Evolutionary conservation across 2,888 invertebrate species (phyloP).

Genomic region (Trichopria drosophilae): DNA sequence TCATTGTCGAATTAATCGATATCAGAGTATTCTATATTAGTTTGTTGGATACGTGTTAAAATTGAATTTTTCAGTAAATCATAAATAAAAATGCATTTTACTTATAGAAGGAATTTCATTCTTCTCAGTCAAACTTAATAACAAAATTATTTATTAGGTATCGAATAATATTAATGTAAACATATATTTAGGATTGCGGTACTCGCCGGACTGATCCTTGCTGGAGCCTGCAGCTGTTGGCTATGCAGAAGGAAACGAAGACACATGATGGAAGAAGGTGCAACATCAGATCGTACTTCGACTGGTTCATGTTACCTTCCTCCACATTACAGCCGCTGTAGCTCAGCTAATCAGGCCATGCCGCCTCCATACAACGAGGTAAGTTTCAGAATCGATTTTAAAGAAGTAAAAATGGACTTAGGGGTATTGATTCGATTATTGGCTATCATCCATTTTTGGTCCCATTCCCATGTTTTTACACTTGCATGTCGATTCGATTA

Average conservation of each 20-base stretch:
- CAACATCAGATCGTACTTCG: conserved; percentile 75
- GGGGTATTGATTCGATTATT: no score
- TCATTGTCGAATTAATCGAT: no score
- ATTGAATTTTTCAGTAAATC: no score
- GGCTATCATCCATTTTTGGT: neutral
- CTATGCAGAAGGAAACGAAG: conserved; percentile 65
- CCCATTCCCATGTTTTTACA: neutral
- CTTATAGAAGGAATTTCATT: neutral
- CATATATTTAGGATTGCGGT: conserved; percentile 56
- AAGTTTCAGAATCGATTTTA: conserved; percentile 24
- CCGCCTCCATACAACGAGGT: conserved; percentile 87
- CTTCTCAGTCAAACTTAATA: neutral
- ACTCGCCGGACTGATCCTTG: conserved; percentile 70
- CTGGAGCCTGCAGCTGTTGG: conserved; percentile 72
- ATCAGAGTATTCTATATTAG: no score
- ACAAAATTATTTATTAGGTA: neutral
- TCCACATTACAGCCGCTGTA: conserved; percentile 82
- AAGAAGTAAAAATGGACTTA: no score
- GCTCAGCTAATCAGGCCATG: conserved; percentile 72
- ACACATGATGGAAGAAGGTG: conserved; percentile 60
- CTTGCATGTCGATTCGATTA: no score
- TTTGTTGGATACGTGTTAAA: no score
- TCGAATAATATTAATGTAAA: neutral
- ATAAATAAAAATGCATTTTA: no score
- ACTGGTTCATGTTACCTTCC: conserved; percentile 81